Base-by-base conservation (phyloP, 2,113 vertebrate genomes). In the Aspidoscelis tigris region DNA sequence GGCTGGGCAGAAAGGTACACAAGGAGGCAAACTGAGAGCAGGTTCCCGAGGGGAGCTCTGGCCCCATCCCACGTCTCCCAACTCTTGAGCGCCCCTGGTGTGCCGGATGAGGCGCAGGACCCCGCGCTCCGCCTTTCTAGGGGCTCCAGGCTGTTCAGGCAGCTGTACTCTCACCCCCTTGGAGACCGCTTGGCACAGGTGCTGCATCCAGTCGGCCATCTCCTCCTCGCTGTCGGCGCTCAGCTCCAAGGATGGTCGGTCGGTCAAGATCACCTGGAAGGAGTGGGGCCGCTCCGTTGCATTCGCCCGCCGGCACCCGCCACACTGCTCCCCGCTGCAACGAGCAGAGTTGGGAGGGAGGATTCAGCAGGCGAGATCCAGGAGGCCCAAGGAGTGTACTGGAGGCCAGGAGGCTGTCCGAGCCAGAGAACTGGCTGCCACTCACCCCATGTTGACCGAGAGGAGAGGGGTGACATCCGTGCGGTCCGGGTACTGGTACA, bases 141-240 rank as follows among this genome's bases (percentile, higher is more conserved):
- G 33, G 33, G 33, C 33, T 33, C 33, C 33, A 33, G 33, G 33
- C 33, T 33, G 33, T 33, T 33, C 33, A 33, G n/a, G 61, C 5
- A 11, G 24, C 1, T 5, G 0, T 7, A 9, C 12, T 64, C 96
- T 97, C 90, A 99, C 99, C 97, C 99, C 99, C 92, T 98, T 99
- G 84, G 98, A 99, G 86, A 98, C 98, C 0, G 99, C 98, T 94
- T 99, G 99, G 94, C 99, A 99, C 77, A 99, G 96, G 87, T 97
- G 94, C 94, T 97, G 97, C 97, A 99, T 99, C 99, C 99, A 99
- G 53, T 98, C 97, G 0, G 98, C 98, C 98, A 99, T 99, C 80
- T 98, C 98, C n/a, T 96, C 95, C 94, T 99, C 98, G 0, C 97
- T 97, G 5, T 96, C 95, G 0, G 98, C 97, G 0, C 98, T 97